Evolutionary conservation across 2,888 invertebrate genomes (phyloP), one percentile per base, ranked within the genome.

Genomic region (Perdita meconis): DNA sequence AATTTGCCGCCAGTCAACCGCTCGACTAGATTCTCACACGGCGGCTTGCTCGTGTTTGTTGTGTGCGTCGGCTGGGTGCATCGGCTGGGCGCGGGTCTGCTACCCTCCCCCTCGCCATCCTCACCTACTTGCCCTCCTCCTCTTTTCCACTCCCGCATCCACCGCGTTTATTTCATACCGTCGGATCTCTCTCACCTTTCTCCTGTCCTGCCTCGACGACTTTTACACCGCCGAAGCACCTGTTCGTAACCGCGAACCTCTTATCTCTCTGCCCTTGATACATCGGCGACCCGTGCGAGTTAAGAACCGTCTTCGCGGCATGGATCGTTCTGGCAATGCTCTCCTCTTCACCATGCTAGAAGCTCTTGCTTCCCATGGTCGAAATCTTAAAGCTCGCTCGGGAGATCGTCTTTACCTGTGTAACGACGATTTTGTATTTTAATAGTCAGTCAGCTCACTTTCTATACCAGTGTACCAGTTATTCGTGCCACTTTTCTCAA

Each of bases 51-150:
- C 84, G 82, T 85, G 87, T 88, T 89, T 88, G 87, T 87, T 87
- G 87, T 88, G 87, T 88, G 87, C 87, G 87, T 88, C 86, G 85
- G 80, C 82, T 83, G 80, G 80, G 86, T 86, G 88, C 88, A 87
- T 89, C 87, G 87, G 84, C 85, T 88, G 89, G 89, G 89, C 88
- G 89, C 89, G 88, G 89, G 86, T 87, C 85, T 81, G 75, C 67
- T 76, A 61, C 69, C 78, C 74, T 81, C 76, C 76, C 76, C 79
- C 85, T 76, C 78, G 74, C 69, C 75, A 47, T 79, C 81, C 66
- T 84, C 79, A 71, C 75, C 78, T 78, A 80, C 66, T 84, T 68
- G 71, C 76, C 67, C 80, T 78, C 79, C 65, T 67, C 67, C 75
- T 80, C 81, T 78, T 80, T n/a, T 70, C 59, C 75, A 78, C 77